These are phyloP conservation scores for Coluber constrictor DNA, from an alignment of 2,797 vertebrate species.

Conservation along the genomic window DNA sequence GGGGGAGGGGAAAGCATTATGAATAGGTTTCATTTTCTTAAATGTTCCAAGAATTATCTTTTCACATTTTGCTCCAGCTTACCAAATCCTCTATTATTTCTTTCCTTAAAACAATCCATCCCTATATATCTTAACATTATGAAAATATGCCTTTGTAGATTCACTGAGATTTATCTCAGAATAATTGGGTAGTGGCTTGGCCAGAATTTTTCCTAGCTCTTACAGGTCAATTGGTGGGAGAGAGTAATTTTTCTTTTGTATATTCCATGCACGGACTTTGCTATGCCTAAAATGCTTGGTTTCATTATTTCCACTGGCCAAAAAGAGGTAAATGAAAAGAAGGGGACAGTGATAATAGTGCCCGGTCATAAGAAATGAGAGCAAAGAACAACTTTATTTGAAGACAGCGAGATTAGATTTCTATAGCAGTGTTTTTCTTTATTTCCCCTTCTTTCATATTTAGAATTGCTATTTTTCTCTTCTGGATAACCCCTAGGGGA, in stretches of 20 bases:
- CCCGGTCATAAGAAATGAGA: background rate
- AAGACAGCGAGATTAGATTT: background rate
- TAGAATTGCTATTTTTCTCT: background rate
- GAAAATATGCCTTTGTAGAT: background rate
- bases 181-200: background rate
- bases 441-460: background rate
- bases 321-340: constrained; percentile 33
- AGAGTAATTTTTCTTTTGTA: constrained; percentile 2
- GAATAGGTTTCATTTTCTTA: constrained; percentile 61
- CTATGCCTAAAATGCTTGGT: background rate
- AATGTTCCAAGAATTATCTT: constrained; percentile 48
- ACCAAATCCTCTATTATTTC: constrained; percentile 23
- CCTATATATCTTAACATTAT: background rate
- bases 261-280: background rate
- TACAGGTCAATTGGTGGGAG: constrained; percentile 39
- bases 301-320: background rate
- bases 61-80: constrained; percentile 46
- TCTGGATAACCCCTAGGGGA: background rate
- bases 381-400: background rate
- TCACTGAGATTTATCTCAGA: background rate
- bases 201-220: background rate
- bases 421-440: background rate
- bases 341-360: background rate
- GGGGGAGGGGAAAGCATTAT: constrained; percentile 13
- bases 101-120: constrained; percentile 7